Evolutionary conservation across 2,113 vertebrate genomes (phyloP), one percentile per base, ranked within the genome.

Genomic region (Micromys minutus): DNA sequence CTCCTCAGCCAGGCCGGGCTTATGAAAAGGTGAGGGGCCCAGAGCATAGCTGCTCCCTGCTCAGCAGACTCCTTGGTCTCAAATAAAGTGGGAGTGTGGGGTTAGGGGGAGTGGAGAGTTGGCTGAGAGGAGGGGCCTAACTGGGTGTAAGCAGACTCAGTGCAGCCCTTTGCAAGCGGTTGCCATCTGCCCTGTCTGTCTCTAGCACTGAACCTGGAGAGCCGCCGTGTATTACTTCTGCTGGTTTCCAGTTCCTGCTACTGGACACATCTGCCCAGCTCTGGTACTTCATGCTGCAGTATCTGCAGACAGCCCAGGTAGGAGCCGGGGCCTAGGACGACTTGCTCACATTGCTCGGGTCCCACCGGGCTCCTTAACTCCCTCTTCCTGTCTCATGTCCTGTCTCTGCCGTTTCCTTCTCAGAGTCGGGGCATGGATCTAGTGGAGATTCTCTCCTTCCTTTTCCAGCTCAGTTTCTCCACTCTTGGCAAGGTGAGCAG

Each of bases 391-490:
- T 31, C 50, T 42, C 31, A 52, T 10, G 57, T 47, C 36, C 5
- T 22, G 13, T 29, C 65, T 87, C 50, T 87, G 55, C 15, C 61
- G 3, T 29, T 91, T 89, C 69, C 42, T 90, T 93, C 42, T 83
- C 63, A 99, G 99, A 98, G 99, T 63, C 98, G 99, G 94, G 99
- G 99, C 42, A 99, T 99, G 99, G 99, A 99, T 93, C 98, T 99
- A 61, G 99, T 99, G 95, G 99, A 99, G 98, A 99, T 99, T 88
- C 98, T 99, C 71, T 99, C 99, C 26, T 99, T 99, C 97, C 98
- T 99, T 89, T 99, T 99, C 98, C 99, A 99, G 98, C 98, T 99
- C 95, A 99, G 99, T 94, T 99, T 99, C 96, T 99, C 99, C 29
- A 99, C 99, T 42, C 98, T 99, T 6, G 99, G 99, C 97, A 98